A percentile compares a stretch with the other conserved stretches of the same genome.
Conservation (phyloP, 1,140 invertebrate genomes). For the Pseudoatta argentina region DNA sequence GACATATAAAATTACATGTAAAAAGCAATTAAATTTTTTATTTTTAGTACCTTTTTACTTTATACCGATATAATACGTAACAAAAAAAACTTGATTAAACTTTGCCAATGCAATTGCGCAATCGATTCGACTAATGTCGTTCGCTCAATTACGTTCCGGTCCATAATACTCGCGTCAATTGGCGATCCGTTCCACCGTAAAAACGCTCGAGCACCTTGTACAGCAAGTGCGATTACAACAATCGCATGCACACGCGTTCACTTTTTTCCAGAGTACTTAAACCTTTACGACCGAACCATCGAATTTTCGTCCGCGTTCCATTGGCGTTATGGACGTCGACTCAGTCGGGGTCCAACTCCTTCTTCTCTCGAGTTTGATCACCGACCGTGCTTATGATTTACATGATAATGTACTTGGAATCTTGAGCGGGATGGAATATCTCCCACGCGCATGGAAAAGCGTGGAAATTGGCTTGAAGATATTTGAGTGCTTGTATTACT, state of each 20-base stretch:
- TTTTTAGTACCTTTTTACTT: neutral
- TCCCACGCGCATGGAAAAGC: neutral
- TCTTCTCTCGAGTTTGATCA: neutral
- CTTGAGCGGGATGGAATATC: neutral
- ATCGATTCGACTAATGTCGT: conserved; percentile 28
- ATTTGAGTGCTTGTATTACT: conserved; percentile 22
- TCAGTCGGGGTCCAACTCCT: neutral
- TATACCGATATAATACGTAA: neutral
- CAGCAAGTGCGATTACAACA: neutral
- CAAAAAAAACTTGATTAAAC: conserved; percentile 25
- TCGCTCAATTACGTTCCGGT: conserved; percentile 23
- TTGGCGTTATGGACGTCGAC: neutral
- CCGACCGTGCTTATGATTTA: conserved; percentile 39
- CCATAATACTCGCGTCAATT: neutral
- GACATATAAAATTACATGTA: neutral
- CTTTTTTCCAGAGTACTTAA: conserved; percentile 37
- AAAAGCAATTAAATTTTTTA: neutral
- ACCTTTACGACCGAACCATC: conserved; percentile 47
- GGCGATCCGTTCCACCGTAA: conserved; percentile 28
- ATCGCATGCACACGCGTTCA: neutral
- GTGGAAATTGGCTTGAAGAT: neutral
- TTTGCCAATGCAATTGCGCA: neutral
- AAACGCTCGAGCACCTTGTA: conserved; percentile 28
- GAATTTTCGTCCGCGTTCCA: conserved; percentile 52
- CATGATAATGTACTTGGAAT: conserved; percentile 51